Base-by-base conservation (phyloP, 2,113 vertebrate genomes). In the Caranx melampygus region DNA sequence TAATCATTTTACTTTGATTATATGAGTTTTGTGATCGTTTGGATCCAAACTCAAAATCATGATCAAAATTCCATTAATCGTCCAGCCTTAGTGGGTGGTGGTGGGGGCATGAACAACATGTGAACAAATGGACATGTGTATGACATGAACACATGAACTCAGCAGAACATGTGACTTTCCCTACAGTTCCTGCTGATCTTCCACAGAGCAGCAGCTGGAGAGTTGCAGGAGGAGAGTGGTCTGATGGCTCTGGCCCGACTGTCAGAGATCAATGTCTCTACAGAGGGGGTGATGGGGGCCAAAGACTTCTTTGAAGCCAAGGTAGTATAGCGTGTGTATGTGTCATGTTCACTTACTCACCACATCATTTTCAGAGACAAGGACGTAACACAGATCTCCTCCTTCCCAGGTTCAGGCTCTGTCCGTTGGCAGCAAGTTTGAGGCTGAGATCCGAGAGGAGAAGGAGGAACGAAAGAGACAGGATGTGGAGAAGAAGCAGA, bases 241-340 rank as follows among this genome's bases (percentile, higher is more conserved):
- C 94, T 99, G 62, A 87, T 97, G 96, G 96, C 96, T 6, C 93
- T 99, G 35, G 97, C 97, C 0, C 95, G 97, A 78, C 96, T 99
- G 33, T 98, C 97, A 0, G 98, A 99, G 94, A 98, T 99, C 1
- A 91, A 98, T 6, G 98, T 99, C 0, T 96, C 97, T 62, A 94
- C 94, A 5, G 96, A 99, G 82, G 98, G 98, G 0, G 97, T 99
- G 75, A 96, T 94, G 93, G 97, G 98, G 72, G 97, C 98, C 82
- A 97, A 97, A 85, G 94, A 96, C 87, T 99, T 99, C 93, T 99
- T 99, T 81, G 98, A 99, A 91, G 98, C 98, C 54, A 99, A 99
- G 97, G 97, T 99, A 92, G 35, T 4, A 37, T 37, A 37, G 7
- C 35, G 3, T 4, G 35, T 37, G 35, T 4, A 37, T 37, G 35